Evolutionary conservation across 2,888 invertebrate species (phyloP).

Genomic region (Synergus laeviventris): DNA sequence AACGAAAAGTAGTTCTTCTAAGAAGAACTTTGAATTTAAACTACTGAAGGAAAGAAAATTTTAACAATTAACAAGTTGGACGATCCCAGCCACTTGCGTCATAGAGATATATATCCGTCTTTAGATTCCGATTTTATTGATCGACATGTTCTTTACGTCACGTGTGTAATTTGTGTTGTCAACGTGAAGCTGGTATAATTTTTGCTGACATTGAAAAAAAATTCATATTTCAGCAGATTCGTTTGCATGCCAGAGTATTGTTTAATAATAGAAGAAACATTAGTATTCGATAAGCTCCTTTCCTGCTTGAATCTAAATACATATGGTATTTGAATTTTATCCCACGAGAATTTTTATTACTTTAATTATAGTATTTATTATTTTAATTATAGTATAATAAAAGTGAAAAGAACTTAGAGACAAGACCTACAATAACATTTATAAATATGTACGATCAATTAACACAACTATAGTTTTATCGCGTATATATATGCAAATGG

Average conservation of each 20-base stretch:
- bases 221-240: neutral
- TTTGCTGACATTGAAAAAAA: conserved; percentile 13
- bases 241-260: neutral
- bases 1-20: no score
- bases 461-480: conserved; percentile 8
- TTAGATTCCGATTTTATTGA: conserved; percentile 34
- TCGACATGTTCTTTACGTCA: neutral
- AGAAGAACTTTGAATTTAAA: neutral
- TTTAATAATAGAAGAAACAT: neutral
- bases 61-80: conserved; percentile 21
- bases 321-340: no score
- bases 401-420: neutral
- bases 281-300: neutral
- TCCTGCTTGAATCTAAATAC: neutral
- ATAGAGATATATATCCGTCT: conserved; percentile 21
- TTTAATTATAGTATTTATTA: neutral
- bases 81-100: conserved; percentile 23
- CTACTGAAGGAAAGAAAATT: neutral
- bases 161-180: conserved; percentile 8
- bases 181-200: neutral
- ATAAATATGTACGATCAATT: conserved; percentile 1
- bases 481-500: conserved; percentile 18
- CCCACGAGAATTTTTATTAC: neutral
- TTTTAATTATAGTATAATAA: neutral
- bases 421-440: conserved; percentile 18